phyloP scores from a whole-genome alignment of 2,797 vertebrate species.

The Heteromormyrus szaboi region DNA sequence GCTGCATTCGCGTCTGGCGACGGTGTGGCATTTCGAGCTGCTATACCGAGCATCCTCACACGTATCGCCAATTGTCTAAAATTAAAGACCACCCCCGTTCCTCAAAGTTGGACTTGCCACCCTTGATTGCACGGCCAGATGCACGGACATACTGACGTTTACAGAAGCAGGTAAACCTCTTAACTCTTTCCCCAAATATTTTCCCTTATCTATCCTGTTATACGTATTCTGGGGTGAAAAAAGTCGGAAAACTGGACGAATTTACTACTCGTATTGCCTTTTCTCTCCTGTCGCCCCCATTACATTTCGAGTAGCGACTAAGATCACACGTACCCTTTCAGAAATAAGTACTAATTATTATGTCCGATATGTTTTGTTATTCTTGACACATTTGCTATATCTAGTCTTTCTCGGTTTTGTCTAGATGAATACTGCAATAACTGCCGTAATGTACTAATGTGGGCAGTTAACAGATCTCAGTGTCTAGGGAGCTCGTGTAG shows the following conservation, averaged over 20 bases:
- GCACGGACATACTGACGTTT: slow-evolving; percentile 33
- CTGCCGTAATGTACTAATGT: neutral
- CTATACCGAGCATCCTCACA: slow-evolving; percentile 17
- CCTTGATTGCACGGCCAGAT: slow-evolving; percentile 34
- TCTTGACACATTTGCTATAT: neutral
- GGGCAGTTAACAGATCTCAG: neutral
- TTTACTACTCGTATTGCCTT: neutral
- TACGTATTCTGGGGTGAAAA: neutral
- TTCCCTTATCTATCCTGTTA: neutral
- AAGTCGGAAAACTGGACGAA: neutral
- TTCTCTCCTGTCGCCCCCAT: neutral
- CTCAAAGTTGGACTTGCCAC: slow-evolving; percentile 36
- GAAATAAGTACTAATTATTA: neutral
- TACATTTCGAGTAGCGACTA: neutral
- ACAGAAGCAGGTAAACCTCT: slow-evolving; percentile 39
- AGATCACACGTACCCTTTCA: neutral
- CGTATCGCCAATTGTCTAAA: slow-evolving; percentile 26
- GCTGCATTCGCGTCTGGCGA: slow-evolving; percentile 38
- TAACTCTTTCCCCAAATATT: neutral
- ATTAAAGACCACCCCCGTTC: slow-evolving; percentile 42
- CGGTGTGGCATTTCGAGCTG: slow-evolving; percentile 31
- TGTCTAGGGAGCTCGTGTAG: neutral
- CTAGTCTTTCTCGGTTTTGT: neutral
- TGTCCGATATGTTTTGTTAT: neutral
- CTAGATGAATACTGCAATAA: neutral